These are phyloP conservation scores for Herpetotheres cachinnans DNA, from an alignment of 2,113 vertebrate species.

Conservation along the genomic window DNA sequence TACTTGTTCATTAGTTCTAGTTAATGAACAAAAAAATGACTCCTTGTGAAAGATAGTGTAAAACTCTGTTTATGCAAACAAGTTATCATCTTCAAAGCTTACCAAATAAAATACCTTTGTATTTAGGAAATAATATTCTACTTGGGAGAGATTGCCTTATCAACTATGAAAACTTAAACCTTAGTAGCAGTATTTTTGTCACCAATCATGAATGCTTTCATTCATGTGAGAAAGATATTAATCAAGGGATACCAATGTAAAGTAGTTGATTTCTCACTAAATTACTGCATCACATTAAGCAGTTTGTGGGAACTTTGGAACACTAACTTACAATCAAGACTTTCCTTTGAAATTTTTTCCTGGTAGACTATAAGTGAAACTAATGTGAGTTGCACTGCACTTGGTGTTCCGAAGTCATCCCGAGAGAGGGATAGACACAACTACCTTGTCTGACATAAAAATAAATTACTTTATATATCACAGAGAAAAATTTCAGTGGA, in stretches of 20 bases:
- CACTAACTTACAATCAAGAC: not conserved
- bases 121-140: not conserved
- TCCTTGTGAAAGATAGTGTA: not conserved
- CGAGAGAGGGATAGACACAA: not conserved
- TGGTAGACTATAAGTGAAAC: not conserved
- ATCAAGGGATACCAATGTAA: not conserved
- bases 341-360: not conserved
- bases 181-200: not conserved
- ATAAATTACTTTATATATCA: not conserved
- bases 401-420: not conserved
- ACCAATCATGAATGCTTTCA: not conserved
- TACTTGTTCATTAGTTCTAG: not conserved
- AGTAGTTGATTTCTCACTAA: not conserved
- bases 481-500: not conserved
- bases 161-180: not conserved
- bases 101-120: not conserved
- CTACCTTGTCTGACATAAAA: not conserved
- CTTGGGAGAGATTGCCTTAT: not conserved
- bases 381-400: not conserved
- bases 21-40: not conserved
- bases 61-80: not conserved
- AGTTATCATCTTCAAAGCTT: not conserved
- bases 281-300: not conserved
- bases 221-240: not conserved
- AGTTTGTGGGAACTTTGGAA: not conserved